Evolutionary conservation across 2,888 invertebrate species (phyloP).

Genomic region (Trichogramma dendrolimi): DNA sequence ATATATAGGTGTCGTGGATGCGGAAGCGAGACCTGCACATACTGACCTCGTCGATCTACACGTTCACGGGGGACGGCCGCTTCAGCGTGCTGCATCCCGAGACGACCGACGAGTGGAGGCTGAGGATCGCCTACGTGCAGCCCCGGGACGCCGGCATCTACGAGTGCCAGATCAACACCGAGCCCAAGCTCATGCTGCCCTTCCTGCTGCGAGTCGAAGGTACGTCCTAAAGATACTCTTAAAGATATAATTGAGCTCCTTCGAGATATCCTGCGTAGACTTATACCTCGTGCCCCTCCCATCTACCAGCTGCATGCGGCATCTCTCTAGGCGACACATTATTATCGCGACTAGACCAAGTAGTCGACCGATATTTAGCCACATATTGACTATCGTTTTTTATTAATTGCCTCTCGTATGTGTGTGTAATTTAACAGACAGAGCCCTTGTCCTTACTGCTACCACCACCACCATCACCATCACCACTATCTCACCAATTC

Average conservation of each 20-base stretch:
- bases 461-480: not conserved
- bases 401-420: too few species aligned
- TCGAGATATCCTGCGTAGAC: too few species aligned
- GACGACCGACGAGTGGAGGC: conserved; percentile 81
- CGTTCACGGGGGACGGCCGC: conserved; percentile 82
- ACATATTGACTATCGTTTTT: too few species aligned
- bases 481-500: conserved; percentile 45
- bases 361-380: too few species aligned
- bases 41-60: conserved; percentile 77
- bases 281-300: too few species aligned
- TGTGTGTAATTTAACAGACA: conserved; percentile 34
- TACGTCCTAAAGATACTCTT: conserved; percentile 47
- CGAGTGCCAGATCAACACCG: conserved; percentile 75
- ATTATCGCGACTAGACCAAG: too few species aligned
- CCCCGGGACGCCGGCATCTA: conserved; percentile 79
- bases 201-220: conserved; percentile 77
- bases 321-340: too few species aligned
- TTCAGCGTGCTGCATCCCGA: conserved; percentile 82
- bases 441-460: conserved; percentile 40
- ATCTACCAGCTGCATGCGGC: too few species aligned
- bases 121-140: conserved; percentile 79
- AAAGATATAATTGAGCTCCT: too few species aligned
- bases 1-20: conserved; percentile 74
- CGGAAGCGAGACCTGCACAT: conserved; percentile 79
- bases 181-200: conserved; percentile 82